Evolutionary conservation across 1,140 invertebrate species (phyloP), one percentile per base, ranked within the genome.

Genomic region (Hormaphis cornu): DNA sequence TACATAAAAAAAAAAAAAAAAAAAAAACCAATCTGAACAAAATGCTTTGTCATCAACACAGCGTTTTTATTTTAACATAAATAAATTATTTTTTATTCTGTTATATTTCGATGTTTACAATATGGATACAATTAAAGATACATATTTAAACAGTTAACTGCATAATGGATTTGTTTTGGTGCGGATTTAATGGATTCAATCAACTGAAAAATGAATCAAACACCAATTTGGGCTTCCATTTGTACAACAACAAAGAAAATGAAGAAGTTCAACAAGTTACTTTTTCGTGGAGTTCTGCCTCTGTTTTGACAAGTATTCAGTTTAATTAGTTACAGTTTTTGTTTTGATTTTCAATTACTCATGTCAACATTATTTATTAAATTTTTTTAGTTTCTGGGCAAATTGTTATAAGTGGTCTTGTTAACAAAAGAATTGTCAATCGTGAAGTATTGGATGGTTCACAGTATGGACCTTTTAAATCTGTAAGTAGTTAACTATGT

Each of bases 91-190:
- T 48, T 6, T 22, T 66, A 9, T 66, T 50, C 44, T 66, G 61
- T 50, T 66, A 22, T 58, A 58, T 58, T 58, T 42, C 33, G 35
- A 48, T 48, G 5, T 50, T 66, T 50, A 10, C 42, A 66, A 66
- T 66, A 48, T 16, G n/a, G 30, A n/a, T 50, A 66, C 44, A 66
- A 44, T 33, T 48, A 50, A 50, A 66, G n/a, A 66, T 66, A 50
- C 61, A 66, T 66, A 66, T 66, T 66, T 50, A 66, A 66, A 66
- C 44, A 66, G n/a, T n/a, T n/a, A n/a, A n/a, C n/a, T n/a, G 28
- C 61, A 50, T 44, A 30, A 66, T 66, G 61, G 44, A 16, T 50
- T 35, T 66, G 61, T 66, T 35, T 50, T 66, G 61, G 61, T 66
- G 61, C 28, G 61, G 61, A 22, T 66, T 66, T 50, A 66, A 66